Percentiles rank a stretch among this genome's conserved stretches.
phyloP scores from a whole-genome alignment of 1,140 invertebrate species.

The Danaus plexippus region DNA sequence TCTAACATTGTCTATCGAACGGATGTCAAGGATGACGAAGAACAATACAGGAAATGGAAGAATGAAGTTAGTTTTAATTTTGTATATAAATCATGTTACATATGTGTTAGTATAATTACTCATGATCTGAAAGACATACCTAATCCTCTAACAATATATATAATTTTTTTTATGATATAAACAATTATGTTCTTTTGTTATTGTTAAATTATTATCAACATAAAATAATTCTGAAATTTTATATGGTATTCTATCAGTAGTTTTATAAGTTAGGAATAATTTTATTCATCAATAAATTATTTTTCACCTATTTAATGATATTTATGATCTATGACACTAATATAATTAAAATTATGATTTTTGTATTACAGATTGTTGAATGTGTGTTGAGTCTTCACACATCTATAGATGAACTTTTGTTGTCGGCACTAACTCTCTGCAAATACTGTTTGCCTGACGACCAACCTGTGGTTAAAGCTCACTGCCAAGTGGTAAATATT shows the following conservation, averaged over 20 bases:
- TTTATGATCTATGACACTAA: no score
- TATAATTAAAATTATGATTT: background rate
- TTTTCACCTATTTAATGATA: no score
- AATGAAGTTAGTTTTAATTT: slow-evolving; percentile 32
- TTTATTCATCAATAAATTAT: no score
- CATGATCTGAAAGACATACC: background rate
- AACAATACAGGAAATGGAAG: slow-evolving; percentile 36
- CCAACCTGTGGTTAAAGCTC: slow-evolving; percentile 51
- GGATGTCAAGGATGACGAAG: slow-evolving; percentile 33
- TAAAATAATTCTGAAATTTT: no score
- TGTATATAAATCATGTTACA: background rate
- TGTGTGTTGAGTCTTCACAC: slow-evolving; percentile 42
- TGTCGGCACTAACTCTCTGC: slow-evolving; percentile 60
- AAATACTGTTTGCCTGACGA: slow-evolving; percentile 49
- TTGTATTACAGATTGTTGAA: slow-evolving; percentile 44
- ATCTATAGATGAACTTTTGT: slow-evolving; percentile 53
- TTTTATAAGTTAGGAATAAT: no score
- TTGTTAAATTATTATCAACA: no score
- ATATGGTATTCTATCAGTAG: no score
- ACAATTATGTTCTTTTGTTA: no score
- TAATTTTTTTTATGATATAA: no score
- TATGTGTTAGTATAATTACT: slow-evolving; percentile 13
- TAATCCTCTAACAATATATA: no score
- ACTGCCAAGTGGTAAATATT: slow-evolving; percentile 59
- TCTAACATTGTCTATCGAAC: slow-evolving; percentile 41